A percentile compares a stretch with the other conserved stretches of the same genome.
Evolutionary conservation across 2,797 vertebrate species (phyloP).

Genomic region (Uromys caudimaculatus): DNA sequence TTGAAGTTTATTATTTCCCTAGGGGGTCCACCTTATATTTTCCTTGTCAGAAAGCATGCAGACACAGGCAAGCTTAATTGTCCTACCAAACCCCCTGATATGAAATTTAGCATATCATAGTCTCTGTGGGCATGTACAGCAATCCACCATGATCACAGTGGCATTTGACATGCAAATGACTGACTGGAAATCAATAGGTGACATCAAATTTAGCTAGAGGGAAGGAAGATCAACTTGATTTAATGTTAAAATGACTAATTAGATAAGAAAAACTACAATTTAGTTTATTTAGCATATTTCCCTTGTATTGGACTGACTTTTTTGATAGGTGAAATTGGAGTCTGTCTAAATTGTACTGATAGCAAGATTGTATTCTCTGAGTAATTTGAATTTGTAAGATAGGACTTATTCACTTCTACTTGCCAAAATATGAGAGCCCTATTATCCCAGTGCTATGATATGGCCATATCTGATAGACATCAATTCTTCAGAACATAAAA

Average conservation of each 20-base stretch:
- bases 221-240: slow-evolving; percentile 49
- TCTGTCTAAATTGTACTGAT: slow-evolving; percentile 9
- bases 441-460: background rate
- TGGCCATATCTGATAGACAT: background rate
- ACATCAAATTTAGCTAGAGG: background rate
- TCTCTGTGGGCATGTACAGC: background rate
- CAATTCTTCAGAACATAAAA: background rate
- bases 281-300: slow-evolving; percentile 30
- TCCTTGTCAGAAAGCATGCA: background rate
- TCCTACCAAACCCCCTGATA: background rate
- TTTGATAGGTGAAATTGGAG: slow-evolving; percentile 49
- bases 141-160: background rate
- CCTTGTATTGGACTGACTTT: slow-evolving; percentile 4
- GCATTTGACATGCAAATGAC: background rate
- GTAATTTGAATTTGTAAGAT: slow-evolving; percentile 11
- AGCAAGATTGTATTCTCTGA: background rate
- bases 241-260: slow-evolving; percentile 14
- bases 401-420: background rate
- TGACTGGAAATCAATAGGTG: slow-evolving; percentile 31
- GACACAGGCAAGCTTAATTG: slow-evolving; percentile 19
- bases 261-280: background rate
- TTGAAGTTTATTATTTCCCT: slow-evolving; percentile 44
- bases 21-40: slow-evolving; percentile 2
- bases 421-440: background rate
- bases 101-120: background rate